phyloP scores from a whole-genome alignment of 2,797 vertebrate species.

The Pogonophryne albipinna region DNA sequence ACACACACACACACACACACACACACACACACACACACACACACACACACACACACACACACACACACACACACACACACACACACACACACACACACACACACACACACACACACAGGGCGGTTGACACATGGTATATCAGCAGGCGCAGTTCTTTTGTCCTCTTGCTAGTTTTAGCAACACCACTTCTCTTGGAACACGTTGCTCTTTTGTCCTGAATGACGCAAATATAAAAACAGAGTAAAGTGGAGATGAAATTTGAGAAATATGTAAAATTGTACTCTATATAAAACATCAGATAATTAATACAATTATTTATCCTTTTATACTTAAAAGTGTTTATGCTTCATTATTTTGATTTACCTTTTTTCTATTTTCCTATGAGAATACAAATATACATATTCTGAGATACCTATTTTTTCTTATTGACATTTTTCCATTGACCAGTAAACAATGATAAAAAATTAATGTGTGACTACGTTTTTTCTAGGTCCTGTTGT shows the following conservation, averaged over 20 bases:
- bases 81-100: slow-evolving; percentile 20
- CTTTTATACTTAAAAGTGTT: no score
- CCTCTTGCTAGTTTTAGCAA: slow-evolving; percentile 74
- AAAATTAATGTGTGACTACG: slow-evolving; percentile 48
- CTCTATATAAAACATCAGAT: no score
- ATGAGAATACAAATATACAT: not conserved
- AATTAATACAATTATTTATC: no score
- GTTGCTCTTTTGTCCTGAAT: slow-evolving; percentile 65
- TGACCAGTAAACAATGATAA: slow-evolving; percentile 34
- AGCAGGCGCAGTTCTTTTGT: slow-evolving; percentile 82
- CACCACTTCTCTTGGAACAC: slow-evolving; percentile 69
- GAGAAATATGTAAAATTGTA: not conserved
- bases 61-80: slow-evolving; percentile 7
- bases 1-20: slow-evolving; percentile 19
- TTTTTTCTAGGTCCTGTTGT: slow-evolving; percentile 37
- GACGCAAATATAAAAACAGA: slow-evolving; percentile 32
- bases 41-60: slow-evolving; percentile 35
- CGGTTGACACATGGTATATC: slow-evolving; percentile 82
- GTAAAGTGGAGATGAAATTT: not conserved
- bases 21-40: slow-evolving; percentile 36
- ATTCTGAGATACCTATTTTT: not conserved
- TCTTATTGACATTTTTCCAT: slow-evolving; percentile 7
- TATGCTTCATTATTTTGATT: not conserved
- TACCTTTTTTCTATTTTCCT: not conserved
- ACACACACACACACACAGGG: slow-evolving; percentile 42